phyloP scores from a whole-genome alignment of 1,140 invertebrate genomes.

The Calliphora vicina region DNA sequence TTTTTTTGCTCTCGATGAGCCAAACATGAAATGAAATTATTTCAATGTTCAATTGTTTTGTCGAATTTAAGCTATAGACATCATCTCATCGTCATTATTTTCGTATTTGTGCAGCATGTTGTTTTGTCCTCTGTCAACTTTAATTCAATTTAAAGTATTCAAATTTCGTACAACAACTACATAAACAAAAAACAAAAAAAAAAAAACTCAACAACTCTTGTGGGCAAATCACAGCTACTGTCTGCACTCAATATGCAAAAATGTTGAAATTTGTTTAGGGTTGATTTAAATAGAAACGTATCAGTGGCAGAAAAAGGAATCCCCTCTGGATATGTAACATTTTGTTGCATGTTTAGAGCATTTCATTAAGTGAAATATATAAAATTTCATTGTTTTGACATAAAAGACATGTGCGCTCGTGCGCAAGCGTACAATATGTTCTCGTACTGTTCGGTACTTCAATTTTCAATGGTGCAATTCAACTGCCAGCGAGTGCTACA shows the following conservation, averaged over 20 bases:
- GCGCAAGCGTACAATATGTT: constrained; percentile 7
- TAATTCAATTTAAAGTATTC: constrained; percentile 30
- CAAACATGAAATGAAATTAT: not conserved
- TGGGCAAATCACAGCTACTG: not conserved
- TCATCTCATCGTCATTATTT: not conserved
- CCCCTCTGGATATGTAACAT: constrained; percentile 27
- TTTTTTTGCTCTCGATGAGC: not conserved
- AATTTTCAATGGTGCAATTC: not conserved
- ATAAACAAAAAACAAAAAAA: no score
- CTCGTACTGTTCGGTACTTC: not conserved
- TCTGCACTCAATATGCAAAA: constrained; percentile 7
- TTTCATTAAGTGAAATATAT: constrained; percentile 16
- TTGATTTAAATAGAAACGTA: not conserved
- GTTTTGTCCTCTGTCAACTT: constrained; percentile 6
- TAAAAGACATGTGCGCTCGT: constrained; percentile 15
- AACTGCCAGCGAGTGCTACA: not conserved
- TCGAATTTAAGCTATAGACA: not conserved
- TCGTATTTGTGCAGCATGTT: not conserved
- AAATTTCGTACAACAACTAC: constrained; percentile 7
- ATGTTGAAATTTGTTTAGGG: not conserved
- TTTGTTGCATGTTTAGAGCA: not conserved
- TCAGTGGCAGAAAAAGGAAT: not conserved
- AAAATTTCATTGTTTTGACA: constrained; percentile 36
- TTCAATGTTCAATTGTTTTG: constrained; percentile 20
- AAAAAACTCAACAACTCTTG: not conserved